Percentiles rank a stretch among this genome's conserved stretches.
Conservation (phyloP, 2,113 vertebrate genomes). For the Tapirus terrestris region DNA sequence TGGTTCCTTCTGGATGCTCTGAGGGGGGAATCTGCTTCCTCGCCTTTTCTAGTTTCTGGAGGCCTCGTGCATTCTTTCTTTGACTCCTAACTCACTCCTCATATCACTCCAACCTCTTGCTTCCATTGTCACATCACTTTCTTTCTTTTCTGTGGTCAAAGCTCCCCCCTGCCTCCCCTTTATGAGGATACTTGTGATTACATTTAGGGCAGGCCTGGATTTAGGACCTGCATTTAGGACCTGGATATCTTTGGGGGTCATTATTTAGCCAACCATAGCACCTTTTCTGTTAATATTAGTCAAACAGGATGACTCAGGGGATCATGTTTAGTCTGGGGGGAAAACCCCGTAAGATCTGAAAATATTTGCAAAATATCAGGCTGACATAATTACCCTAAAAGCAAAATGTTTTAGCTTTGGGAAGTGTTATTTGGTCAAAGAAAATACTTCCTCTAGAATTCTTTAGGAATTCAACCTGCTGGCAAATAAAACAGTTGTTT, state of each 20-base stretch:
- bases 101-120: rapidly evolving
- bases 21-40: no score
- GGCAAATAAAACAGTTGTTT: not conserved
- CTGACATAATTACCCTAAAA: not conserved
- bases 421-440: not conserved
- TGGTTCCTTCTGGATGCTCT: no score
- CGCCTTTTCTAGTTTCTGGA: not conserved
- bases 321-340: not conserved
- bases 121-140: no score
- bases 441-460: not conserved
- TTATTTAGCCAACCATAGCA: not conserved
- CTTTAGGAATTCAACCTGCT: not conserved
- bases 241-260: no score
- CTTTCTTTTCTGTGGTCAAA: not conserved
- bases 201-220: not conserved
- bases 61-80: rapidly evolving
- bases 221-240: not conserved
- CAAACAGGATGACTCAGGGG: not conserved
- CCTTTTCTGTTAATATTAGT: not conserved
- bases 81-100: not conserved
- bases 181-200: not conserved
- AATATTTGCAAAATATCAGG: not conserved
- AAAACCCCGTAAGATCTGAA: not conserved
- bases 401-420: not conserved
- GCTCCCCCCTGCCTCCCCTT: not conserved